Base-by-base conservation (phyloP, 2,113 vertebrate genomes). In the Amazona guildingii region DNA sequence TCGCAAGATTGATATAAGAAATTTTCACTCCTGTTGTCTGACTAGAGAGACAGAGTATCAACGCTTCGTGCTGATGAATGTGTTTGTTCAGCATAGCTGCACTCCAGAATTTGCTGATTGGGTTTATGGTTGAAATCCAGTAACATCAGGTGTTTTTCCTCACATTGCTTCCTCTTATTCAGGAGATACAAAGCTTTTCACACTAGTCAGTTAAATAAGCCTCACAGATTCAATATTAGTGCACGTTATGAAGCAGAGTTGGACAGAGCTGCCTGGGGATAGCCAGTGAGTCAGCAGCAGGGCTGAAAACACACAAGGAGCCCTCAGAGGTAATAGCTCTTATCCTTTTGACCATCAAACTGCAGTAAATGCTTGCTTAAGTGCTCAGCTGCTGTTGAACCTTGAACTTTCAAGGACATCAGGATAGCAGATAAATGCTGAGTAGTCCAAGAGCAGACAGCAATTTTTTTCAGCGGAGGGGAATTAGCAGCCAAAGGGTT, bases 371-470 rank as follows among this genome's bases (percentile, higher is more conserved):
- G 79, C 66, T 88, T 88, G 44, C 57, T 86, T 92, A 93, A 96
- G 88, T 93, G 77, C 91, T 91, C 4, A 10, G 82, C 57, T 89
- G 77, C 49, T 94, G 83, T 92, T 91, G 88, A 97, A 92, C 92
- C 86, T 82, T 95, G 91, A 96, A 84, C 93, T 96, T 92, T 85
- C 67, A 93, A 94, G 91, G 88, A 69, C 54, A 35, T 44, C 3
- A 8, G 57, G 63, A 31, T 76, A 94, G 57, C 74, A 91, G 86
- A 94, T 52, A 89, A 89, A 90, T 66, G 78, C 78, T 63, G 68
- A 46, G 9, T 33, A 79, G 61, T 46, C 44, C 10, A 31, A 54
- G 46, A 39, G 27, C 62, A 80, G 83, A 23, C 54, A 69, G 59
- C 66, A 77, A 52, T 90, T 79, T 91, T 54, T 83, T 68, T 76